phyloP scores from a whole-genome alignment of 2,113 vertebrate genomes.

The Sardina pilchardus region DNA sequence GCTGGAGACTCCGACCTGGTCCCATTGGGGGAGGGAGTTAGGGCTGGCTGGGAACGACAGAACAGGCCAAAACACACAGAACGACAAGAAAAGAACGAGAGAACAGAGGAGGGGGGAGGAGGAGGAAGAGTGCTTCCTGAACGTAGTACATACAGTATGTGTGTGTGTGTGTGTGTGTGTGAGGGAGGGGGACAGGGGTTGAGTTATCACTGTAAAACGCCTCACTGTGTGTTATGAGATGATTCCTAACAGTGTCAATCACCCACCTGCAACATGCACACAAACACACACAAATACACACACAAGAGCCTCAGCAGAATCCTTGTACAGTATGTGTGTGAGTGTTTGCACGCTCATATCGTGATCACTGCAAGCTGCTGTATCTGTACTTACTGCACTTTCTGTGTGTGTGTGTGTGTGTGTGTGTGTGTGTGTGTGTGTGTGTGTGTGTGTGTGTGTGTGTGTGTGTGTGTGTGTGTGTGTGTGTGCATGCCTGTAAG shows the following conservation, averaged over 20 bases:
- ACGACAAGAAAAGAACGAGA: conserved; percentile 20
- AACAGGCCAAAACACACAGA: conserved; percentile 36
- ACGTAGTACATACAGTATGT: too few species aligned
- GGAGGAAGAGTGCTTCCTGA: not conserved
- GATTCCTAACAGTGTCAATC: conserved; percentile 58
- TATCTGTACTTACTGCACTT: too few species aligned
- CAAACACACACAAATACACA: too few species aligned
- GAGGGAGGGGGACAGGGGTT: not conserved
- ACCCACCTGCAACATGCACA: conserved; percentile 30
- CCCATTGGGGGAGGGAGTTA: conserved; percentile 40
- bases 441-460: too few species aligned
- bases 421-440: too few species aligned
- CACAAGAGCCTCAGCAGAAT: not conserved
- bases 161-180: not conserved
- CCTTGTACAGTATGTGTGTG: not conserved
- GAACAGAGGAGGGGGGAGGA: conserved; percentile 13
- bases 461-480: not conserved
- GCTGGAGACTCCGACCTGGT: conserved; percentile 29
- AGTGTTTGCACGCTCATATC: too few species aligned
- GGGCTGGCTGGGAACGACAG: conserved; percentile 37
- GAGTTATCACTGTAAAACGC: too few species aligned
- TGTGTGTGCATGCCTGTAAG: not conserved
- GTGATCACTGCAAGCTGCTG: too few species aligned
- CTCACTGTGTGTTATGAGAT: conserved; percentile 56
- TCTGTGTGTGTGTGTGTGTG: too few species aligned